Base-by-base conservation (phyloP, 2,888 invertebrate genomes). In the Ectemnius lituratus region DNA sequence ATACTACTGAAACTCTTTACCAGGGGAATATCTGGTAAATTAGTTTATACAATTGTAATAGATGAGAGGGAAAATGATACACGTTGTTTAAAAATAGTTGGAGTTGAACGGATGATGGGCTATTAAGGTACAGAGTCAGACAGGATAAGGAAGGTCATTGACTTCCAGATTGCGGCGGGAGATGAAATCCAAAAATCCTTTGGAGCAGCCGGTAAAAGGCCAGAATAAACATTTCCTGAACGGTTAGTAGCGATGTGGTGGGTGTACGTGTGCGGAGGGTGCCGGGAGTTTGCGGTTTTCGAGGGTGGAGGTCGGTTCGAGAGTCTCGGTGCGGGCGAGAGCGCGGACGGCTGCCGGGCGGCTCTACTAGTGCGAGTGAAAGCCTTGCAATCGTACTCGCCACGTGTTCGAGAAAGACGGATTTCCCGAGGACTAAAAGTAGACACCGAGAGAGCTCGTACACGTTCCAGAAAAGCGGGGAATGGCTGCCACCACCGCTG, bases 151-250 rank as follows among this genome's bases (percentile, higher is more conserved):
- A 64, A 66, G 76, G 70, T 78, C 76, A 70, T 75, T 75, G 81
- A 77, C 81, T 83, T 73, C 28, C 68, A 75, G 73, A 81, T 76
- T 67, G 76, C 60, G 72, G 70, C 56, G 45, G 70, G 71, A 75
- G 73, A 66, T 65, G 80, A 85, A 83, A 85, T 86, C 82, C 82
- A 85, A 87, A 88, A 87, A 87, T 87, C 84, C 83, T 85, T 84
- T 81, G 70, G 78, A 85, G 73, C 70, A 76, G 71, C 75, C 73
- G 70, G 79, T 78, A 82, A 86, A 86, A 88, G 84, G 76, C 82
- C 78, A 81, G 85, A 88, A 88, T 86, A 85, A 87, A 88, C 86
- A 88, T 88, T 87, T 86, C 86, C 86, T 79, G 87, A 88, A 89
- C 82, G 88, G 88, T 88, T 88, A 86, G 88, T 88, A 88, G 85